Evolutionary conservation across 2,113 vertebrate genomes (phyloP), one percentile per base, ranked within the genome.

Genomic region (Indri indri): DNA sequence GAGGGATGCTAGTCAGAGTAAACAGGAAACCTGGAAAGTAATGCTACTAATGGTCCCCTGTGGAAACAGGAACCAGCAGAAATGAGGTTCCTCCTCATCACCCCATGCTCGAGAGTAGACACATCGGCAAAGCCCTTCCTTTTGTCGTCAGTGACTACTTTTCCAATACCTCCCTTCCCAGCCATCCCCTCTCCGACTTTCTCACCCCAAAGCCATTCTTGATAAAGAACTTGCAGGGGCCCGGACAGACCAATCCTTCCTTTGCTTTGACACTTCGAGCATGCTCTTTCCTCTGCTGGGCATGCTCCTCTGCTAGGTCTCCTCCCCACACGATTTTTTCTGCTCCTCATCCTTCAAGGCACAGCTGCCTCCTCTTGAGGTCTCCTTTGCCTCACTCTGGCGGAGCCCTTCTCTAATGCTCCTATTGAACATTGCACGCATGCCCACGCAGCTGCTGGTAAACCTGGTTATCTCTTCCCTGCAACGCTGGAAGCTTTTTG

Each of bases 361-460:
- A 61, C 30, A 93, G 77, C 45, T 65, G 22, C 7, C 5, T 89
- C 22, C n/a, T 45, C 54, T 17, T 54, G 70, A 47, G 8, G 2
- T 54, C 90, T 80, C 68, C 68, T 83, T 25, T 0, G 0, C n/a
- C 10, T 81, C 27, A 20, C 23, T 42, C 30, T 16, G 25, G 2
- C 10, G 45, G 18, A 76, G 23, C 27, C 40, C 40, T 84, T 73
- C 77, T 79, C 47, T 61, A 18, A 6, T 14, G 16, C 32, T 40
- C 10, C 14, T n/a, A 17, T 0, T 32, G 18, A 11, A 12, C 5
- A 0, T 37, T 23, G 10, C 22, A 25, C 8, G n/a, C n/a, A 14
- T 0, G 0, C 73, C 47, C 22, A 20, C 52, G 18, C 8, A 18
- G 5, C 8, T 76, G 42, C 23, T 40, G 45, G 23, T 34, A 45